A percentile compares a stretch with the other conserved stretches of the same genome.
Evolutionary conservation across 23 tunicate genomes (phyloP).

Genomic region (Styela clava): DNA sequence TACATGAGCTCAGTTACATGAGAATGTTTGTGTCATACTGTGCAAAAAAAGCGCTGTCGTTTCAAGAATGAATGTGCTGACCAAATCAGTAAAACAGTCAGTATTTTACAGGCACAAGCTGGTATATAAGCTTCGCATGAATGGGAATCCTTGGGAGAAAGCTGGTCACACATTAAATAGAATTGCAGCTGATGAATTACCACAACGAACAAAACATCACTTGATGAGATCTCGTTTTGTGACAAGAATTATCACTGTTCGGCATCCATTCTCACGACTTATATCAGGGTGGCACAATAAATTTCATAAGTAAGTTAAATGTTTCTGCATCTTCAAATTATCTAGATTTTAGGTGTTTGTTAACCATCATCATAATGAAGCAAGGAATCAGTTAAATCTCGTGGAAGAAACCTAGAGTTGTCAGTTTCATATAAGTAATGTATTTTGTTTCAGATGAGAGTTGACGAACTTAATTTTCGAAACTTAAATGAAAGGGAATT

Average conservation of each 20-base stretch:
- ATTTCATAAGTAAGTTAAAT: conserved; percentile 16
- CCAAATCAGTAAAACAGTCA: not conserved
- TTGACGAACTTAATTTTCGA: too few relatives aligned
- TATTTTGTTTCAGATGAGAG: too few relatives aligned
- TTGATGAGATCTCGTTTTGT: conserved; percentile 10
- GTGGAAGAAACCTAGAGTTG: too few relatives aligned
- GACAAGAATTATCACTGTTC: conserved; percentile 23
- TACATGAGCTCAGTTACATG: too few relatives aligned
- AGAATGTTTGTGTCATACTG: not conserved
- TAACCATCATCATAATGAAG: too few relatives aligned
- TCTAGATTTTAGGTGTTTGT: too few relatives aligned
- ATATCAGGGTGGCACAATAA: conserved; percentile 33
- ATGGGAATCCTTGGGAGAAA: conserved; percentile 19
- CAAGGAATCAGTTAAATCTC: too few relatives aligned
- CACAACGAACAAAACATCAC: not conserved
- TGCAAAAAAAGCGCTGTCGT: not conserved
- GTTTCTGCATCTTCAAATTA: too few relatives aligned
- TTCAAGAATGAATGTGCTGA: not conserved
- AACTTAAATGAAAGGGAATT: too few relatives aligned
- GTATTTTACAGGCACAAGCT: conserved; percentile 20
- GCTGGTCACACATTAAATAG: conserved; percentile 13
- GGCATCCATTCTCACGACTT: conserved; percentile 26
- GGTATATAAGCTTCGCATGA: conserved; percentile 1
- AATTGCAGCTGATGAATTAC: conserved; percentile 4
- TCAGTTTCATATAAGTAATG: too few relatives aligned